Evolutionary conservation across 2,888 invertebrate genomes (phyloP).

Genomic region (Trichopoda pennipes): DNA sequence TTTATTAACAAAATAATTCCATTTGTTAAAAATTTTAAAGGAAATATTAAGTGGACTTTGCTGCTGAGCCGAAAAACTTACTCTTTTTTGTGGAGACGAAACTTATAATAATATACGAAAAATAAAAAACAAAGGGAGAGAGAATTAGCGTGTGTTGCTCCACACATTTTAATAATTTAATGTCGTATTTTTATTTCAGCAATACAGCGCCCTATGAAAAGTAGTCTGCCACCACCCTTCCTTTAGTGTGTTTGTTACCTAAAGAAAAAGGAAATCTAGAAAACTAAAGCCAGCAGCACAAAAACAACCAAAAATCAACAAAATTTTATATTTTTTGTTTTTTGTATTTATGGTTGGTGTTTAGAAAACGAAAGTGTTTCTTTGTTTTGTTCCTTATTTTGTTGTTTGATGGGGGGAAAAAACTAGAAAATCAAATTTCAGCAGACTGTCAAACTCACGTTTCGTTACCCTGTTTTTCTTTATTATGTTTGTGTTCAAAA

Average conservation of each 20-base stretch:
- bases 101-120: no score
- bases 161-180: conserved; percentile 53
- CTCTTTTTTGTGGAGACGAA: no score
- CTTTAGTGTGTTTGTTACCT: neutral
- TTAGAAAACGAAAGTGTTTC: conserved; percentile 53
- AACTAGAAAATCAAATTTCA: conserved; percentile 49
- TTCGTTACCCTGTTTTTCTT: conserved; percentile 46
- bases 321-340: conserved; percentile 60
- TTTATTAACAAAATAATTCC: neutral
- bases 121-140: neutral
- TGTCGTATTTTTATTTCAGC: conserved; percentile 46
- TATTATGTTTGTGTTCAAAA: neutral
- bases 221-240: neutral
- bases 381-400: conserved; percentile 17
- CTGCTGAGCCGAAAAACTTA: neutral
- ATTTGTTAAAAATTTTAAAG: conserved; percentile 43
- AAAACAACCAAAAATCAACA: conserved; percentile 29
- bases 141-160: neutral
- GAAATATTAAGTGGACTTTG: conserved; percentile 13
- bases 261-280: neutral
- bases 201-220: conserved; percentile 23
- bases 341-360: conserved; percentile 29
- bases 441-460: conserved; percentile 32
- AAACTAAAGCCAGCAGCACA: neutral
- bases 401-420: conserved; percentile 2